Conservation (phyloP, 2,797 vertebrate genomes). For the Paramormyrops hopkinsi region DNA sequence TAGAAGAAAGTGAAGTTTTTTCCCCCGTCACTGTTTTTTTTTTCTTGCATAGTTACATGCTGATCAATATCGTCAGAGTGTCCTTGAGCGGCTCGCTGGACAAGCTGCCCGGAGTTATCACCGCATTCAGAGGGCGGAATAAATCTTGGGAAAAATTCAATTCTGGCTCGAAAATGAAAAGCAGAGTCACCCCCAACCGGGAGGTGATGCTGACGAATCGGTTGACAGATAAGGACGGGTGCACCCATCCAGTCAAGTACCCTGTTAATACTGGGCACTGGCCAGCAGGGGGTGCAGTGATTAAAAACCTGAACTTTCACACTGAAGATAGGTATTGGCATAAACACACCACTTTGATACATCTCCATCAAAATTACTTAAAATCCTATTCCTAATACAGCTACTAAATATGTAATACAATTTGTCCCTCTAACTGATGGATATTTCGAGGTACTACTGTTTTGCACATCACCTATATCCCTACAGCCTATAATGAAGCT, state of each 20-base stretch:
- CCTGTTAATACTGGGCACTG: not conserved
- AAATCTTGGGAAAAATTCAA: constrained; percentile 14
- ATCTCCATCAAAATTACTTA: not conserved
- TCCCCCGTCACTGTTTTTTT: not conserved
- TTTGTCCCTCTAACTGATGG: not conserved
- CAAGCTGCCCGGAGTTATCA: not conserved
- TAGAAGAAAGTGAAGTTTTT: not conserved
- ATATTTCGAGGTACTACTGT: not conserved
- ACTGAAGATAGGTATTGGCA: not conserved
- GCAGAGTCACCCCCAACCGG: not conserved
- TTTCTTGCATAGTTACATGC: not conserved
- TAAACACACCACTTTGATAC: not conserved
- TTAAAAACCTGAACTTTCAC: not conserved
- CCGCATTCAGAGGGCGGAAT: not conserved
- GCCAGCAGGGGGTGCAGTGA: not conserved
- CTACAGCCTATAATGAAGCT: not conserved
- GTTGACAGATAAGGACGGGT: not conserved
- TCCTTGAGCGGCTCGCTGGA: not conserved
- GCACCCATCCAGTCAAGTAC: not conserved
- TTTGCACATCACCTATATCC: not conserved
- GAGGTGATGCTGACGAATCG: not conserved
- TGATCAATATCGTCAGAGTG: constrained; percentile 1
- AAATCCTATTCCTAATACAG: not conserved
- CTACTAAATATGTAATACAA: not conserved
- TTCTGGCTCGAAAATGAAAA: constrained; percentile 2